Evolutionary conservation across 35 echinoderm and acorn worm genomes (phyloP), one percentile per base, ranked within the genome.

Genomic region (Nesometra sesokonis): DNA sequence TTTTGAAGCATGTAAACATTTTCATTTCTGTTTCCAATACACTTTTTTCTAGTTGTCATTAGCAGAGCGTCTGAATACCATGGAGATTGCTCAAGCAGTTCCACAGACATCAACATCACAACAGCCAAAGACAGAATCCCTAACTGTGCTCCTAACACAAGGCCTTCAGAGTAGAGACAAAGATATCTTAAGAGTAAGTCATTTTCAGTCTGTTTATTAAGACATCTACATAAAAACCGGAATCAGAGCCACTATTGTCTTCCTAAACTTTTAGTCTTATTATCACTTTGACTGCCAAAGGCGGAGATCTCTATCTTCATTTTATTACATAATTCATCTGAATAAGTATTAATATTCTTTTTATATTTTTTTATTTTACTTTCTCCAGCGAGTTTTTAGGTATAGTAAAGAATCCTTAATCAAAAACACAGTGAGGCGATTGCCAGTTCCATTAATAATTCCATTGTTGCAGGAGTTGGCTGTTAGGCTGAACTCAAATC

Each of bases 111-210:
- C 85, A 78, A 85, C 57, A 36, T 84, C 76, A 32, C 83, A 85
- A 30, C 84, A 76, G 38, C 80, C 90, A 79, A 38, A 86, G 77
- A 47, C 86, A 15, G 57, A 85, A 21, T 86, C 88, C 67, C 90
- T 93, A 88, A 87, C 89, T 1, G 89, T 88, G 3, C 91, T 97
- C 13, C 88, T 97, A 7, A 90, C 94, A 15, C 94, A 97, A 57
- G 94, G 90, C 38, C 87, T 97, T 27, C 90, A 93, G 77, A 97
- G 94, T 83, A 85, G 88, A n/a, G 94, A 97, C 35, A 93, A 85
- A 46, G 85, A 84, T 23, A 84, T 97, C 32, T 82, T 93, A 13
- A 38, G 88, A 77, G 94, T 97, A 76, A 93, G 94, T 87, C 4
- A 43, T 43, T 15, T 7, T 43, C 4, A 43, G 4, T 4, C 38